Conservation (phyloP, 1,140 invertebrate genomes). For the Phenacoccus solenopsis region DNA sequence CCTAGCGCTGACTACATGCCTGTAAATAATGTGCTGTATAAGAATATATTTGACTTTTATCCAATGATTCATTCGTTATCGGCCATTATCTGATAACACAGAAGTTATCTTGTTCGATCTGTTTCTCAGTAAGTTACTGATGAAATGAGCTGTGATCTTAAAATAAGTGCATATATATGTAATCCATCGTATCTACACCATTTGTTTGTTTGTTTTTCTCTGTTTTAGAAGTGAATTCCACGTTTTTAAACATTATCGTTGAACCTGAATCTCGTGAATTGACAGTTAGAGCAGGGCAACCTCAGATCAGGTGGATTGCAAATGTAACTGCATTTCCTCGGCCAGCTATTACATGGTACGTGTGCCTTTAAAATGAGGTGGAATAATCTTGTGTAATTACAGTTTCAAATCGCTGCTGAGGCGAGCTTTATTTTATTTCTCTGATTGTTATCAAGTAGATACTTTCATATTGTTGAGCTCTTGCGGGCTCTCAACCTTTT, state of each 20-base stretch:
- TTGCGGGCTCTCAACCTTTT: too few relatives aligned
- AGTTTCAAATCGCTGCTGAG: too few relatives aligned
- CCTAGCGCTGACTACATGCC: neutral
- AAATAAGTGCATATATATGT: neutral
- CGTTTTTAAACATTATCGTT: neutral
- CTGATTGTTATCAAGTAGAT: too few relatives aligned
- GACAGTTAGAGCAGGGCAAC: slow-evolving; percentile 21
- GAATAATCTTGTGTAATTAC: too few relatives aligned
- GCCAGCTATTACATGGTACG: slow-evolving; percentile 34
- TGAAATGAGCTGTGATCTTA: neutral
- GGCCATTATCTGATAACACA: too few relatives aligned
- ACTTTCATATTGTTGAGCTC: too few relatives aligned
- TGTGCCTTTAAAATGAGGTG: too few relatives aligned
- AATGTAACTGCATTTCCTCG: slow-evolving; percentile 35
- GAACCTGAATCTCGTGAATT: neutral
- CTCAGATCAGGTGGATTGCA: slow-evolving; percentile 33
- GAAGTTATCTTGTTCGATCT: neutral
- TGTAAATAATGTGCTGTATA: neutral
- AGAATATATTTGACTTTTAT: too few relatives aligned
- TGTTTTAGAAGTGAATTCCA: neutral
- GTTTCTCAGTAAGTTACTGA: neutral
- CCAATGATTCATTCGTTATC: too few relatives aligned
- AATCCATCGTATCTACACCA: neutral
- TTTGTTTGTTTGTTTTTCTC: too few relatives aligned
- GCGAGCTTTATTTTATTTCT: too few relatives aligned